phyloP scores from a whole-genome alignment of 2,888 invertebrate species.

The Patella pellucida region DNA sequence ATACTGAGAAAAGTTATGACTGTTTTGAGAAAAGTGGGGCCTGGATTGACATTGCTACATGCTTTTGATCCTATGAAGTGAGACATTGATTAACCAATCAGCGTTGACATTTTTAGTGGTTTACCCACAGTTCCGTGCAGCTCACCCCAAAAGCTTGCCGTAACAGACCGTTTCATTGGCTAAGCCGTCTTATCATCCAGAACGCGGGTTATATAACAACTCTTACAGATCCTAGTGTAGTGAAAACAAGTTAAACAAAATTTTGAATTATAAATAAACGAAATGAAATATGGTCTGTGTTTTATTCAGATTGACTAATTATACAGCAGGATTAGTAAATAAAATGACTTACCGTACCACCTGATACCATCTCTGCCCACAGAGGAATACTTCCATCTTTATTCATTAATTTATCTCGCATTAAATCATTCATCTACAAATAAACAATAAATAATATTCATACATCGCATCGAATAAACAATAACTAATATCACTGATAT shows the following conservation, averaged over 20 bases:
- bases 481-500: no score
- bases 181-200: no score
- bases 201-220: no score
- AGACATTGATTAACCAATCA: no score
- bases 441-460: slow-evolving; percentile 29
- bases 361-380: slow-evolving; percentile 91
- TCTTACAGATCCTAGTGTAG: background rate
- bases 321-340: background rate
- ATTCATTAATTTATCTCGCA: slow-evolving; percentile 89
- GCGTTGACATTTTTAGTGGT: no score
- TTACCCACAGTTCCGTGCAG: no score
- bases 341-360: slow-evolving; percentile 86
- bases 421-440: slow-evolving; percentile 89
- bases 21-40: no score
- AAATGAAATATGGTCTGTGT: background rate
- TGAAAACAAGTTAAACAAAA: background rate
- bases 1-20: no score
- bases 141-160: no score
- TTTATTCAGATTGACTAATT: background rate
- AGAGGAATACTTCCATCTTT: slow-evolving; percentile 82
- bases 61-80: no score
- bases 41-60: no score
- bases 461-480: slow-evolving; percentile 70
- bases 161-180: no score
- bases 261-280: background rate